Evolutionary conservation across 2,113 vertebrate genomes (phyloP).

Genomic region (Halichoeres trimaculatus): DNA sequence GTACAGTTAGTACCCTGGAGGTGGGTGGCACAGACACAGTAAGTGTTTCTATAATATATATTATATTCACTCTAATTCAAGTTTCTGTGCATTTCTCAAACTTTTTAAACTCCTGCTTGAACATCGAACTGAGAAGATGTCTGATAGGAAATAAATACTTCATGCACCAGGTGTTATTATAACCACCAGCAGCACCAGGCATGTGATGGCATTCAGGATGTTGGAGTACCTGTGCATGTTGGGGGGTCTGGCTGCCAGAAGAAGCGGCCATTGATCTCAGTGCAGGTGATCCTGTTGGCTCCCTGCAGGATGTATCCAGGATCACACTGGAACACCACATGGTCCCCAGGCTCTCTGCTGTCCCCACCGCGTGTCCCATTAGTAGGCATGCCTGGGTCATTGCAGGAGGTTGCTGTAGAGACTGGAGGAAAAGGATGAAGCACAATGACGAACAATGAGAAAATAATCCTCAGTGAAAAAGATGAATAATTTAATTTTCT

Average conservation of each 20-base stretch:
- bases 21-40: too few species aligned
- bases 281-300: slow-evolving; percentile 91
- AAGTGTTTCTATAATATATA: too few species aligned
- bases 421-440: slow-evolving; percentile 78
- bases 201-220: slow-evolving; percentile 7
- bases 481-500: not conserved
- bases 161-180: not conserved
- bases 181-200: not conserved
- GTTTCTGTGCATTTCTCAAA: too few species aligned
- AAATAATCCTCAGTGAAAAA: not conserved
- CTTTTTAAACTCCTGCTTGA: too few species aligned
- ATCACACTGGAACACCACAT: slow-evolving; percentile 94
- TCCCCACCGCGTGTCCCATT: slow-evolving; percentile 94
- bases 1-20: not conserved
- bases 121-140: too few species aligned
- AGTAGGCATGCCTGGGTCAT: slow-evolving; percentile 94
- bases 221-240: slow-evolving; percentile 87
- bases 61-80: too few species aligned
- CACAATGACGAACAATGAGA: slow-evolving; percentile 8
- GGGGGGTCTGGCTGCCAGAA: slow-evolving; percentile 99
- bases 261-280: slow-evolving; percentile 94
- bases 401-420: slow-evolving; percentile 97
- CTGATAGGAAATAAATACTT: not conserved
- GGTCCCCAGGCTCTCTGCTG: slow-evolving; percentile 92
- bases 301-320: slow-evolving; percentile 93